A percentile compares a stretch with the other conserved stretches of the same genome.
Conservation (phyloP, 2,888 invertebrate genomes). For the Philopedon plagiatum region DNA sequence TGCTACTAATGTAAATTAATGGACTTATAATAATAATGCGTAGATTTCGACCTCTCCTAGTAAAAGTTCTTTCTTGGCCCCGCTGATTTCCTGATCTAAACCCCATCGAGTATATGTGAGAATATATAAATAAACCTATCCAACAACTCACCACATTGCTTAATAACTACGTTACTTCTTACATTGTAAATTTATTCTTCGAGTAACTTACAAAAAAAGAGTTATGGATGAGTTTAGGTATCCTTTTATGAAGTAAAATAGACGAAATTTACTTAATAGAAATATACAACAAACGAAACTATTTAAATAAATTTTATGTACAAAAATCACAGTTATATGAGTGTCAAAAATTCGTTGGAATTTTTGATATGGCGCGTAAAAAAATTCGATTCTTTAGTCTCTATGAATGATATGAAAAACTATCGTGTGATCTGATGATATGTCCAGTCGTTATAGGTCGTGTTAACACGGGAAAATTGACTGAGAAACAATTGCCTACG, state of each 20-base stretch:
- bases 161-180: no score
- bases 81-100: neutral
- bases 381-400: constrained; percentile 40
- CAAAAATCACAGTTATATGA: constrained; percentile 26
- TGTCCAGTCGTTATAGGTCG: constrained; percentile 19
- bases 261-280: no score
- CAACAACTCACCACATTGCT: no score
- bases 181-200: no score
- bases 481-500: constrained; percentile 30
- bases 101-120: neutral
- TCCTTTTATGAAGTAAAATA: no score
- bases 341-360: constrained; percentile 36
- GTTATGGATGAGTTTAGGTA: no score
- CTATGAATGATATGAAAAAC: constrained; percentile 42
- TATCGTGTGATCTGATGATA: constrained; percentile 35
- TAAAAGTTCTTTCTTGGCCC: neutral
- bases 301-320: constrained; percentile 1
- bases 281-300: no score
- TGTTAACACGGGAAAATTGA: constrained; percentile 15
- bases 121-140: neutral
- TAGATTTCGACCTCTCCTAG: neutral
- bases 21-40: neutral
- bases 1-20: no score
- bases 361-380: constrained; percentile 31
- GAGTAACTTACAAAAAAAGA: no score